These are phyloP conservation scores for Drosophila simulans DNA, from an alignment of 1,140 invertebrate genomes.

Conservation along the genomic window DNA sequence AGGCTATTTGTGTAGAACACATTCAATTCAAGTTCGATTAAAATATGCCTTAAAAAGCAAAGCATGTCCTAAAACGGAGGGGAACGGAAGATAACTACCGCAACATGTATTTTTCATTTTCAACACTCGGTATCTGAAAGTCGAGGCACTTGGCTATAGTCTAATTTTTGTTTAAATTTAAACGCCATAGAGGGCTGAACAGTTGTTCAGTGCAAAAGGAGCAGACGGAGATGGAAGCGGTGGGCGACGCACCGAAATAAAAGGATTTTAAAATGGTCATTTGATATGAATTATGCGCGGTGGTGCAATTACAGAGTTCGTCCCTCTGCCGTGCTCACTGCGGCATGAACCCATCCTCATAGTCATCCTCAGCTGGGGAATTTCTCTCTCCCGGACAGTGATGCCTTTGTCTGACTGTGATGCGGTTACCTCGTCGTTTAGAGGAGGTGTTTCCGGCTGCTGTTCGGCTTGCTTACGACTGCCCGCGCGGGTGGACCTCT, in stretches of 20 bases:
- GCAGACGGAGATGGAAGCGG: constrained; percentile 12
- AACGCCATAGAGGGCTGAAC: not conserved
- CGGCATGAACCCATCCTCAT: not conserved
- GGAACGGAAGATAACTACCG: too few species aligned
- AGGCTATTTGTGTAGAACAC: not conserved
- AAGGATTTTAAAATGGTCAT: constrained; percentile 85
- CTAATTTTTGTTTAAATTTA: too few species aligned
- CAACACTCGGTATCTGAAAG: too few species aligned
- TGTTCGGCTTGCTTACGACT: constrained; percentile 56
- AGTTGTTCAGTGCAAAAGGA: constrained; percentile 7
- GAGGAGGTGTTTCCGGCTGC: constrained; percentile 30
- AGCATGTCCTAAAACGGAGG: too few species aligned
- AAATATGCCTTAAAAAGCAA: too few species aligned
- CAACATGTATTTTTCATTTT: too few species aligned
- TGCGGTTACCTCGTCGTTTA: constrained; percentile 73
- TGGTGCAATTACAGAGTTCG: constrained; percentile 80
- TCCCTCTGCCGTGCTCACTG: not conserved
- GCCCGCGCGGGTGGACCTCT: not conserved
- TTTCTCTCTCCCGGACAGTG: constrained; percentile 33
- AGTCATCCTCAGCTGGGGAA: not conserved
- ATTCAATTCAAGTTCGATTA: not conserved
- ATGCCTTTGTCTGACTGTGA: constrained; percentile 78
- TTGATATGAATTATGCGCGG: constrained; percentile 84
- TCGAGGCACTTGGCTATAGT: too few species aligned
- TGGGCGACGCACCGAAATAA: constrained; percentile 73